A percentile compares a stretch with the other conserved stretches of the same genome.
Evolutionary conservation across 1,140 invertebrate genomes (phyloP).

Genomic region (Anoplolepis gracilipes): DNA sequence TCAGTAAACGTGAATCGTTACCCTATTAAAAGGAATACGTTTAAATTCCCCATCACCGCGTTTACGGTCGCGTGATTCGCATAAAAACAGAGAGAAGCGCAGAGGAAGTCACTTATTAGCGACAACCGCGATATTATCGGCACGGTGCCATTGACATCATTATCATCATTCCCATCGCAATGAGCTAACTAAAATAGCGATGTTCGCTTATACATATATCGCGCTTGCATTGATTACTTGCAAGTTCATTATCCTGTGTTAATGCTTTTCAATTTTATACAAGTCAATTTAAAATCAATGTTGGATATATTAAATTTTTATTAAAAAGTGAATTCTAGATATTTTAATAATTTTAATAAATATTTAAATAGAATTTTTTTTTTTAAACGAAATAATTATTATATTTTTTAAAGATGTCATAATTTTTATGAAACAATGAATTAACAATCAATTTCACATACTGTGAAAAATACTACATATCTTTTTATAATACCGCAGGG

Average conservation of each 20-base stretch:
- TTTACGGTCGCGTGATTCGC: slow-evolving; percentile 47
- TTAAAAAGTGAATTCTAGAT: neutral
- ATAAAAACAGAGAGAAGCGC: slow-evolving; percentile 49
- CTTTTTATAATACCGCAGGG: neutral
- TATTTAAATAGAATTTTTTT: neutral
- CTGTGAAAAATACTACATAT: neutral
- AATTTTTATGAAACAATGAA: neutral
- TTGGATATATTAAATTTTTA: neutral
- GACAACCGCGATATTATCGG: slow-evolving; percentile 41
- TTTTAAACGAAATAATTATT: neutral
- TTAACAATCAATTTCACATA: neutral
- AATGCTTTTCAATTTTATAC: neutral
- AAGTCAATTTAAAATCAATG: neutral
- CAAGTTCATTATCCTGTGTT: slow-evolving; percentile 9
- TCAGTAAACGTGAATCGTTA: neutral
- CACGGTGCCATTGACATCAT: slow-evolving; percentile 56
- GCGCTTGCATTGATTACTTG: slow-evolving; percentile 15
- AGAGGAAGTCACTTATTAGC: slow-evolving; percentile 53
- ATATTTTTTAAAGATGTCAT: neutral
- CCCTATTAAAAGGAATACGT: neutral
- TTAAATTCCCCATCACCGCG: slow-evolving; percentile 17
- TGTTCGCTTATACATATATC: neutral
- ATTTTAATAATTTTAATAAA: neutral
- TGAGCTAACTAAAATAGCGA: neutral
- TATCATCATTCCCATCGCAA: slow-evolving; percentile 37